phyloP scores from a whole-genome alignment of 2,113 vertebrate species.

The Pedionomus torquatus region DNA sequence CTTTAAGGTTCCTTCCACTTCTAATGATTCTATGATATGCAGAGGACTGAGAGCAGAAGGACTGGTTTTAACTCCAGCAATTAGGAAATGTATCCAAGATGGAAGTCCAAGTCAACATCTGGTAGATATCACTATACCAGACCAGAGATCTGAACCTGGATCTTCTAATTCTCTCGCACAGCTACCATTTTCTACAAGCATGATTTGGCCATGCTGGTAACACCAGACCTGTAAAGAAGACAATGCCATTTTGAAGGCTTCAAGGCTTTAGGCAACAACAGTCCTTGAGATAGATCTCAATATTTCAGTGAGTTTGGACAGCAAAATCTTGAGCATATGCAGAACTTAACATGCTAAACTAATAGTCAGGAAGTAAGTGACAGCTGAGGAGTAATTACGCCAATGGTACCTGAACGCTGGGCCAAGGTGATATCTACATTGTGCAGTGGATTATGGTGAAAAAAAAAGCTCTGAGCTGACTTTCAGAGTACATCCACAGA shows the following conservation, averaged over 20 bases:
- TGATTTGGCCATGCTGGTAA: not conserved
- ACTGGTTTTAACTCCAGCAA: not conserved
- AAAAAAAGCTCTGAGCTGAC: conserved; percentile 45
- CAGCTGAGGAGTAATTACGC: conserved; percentile 60
- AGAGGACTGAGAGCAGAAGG: not conserved
- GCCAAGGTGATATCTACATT: conserved; percentile 49
- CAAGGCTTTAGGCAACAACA: not conserved
- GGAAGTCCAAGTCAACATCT: not conserved
- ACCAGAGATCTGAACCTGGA: not conserved
- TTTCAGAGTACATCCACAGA: conserved; percentile 52
- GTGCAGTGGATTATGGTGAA: conserved; percentile 13
- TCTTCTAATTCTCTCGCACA: not conserved
- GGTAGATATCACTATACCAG: not conserved
- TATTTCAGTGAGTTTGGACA: not conserved
- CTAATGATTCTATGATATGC: too few species aligned
- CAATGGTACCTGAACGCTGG: conserved; percentile 28
- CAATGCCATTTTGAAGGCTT: not conserved
- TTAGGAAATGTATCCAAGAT: not conserved
- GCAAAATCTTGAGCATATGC: conserved; percentile 39
- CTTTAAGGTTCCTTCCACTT: too few species aligned
- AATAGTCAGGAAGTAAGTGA: conserved; percentile 52
- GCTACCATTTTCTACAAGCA: not conserved
- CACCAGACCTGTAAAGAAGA: not conserved
- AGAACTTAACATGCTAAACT: conserved; percentile 53
- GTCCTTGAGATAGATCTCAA: not conserved